phyloP scores from a whole-genome alignment of 2,888 invertebrate genomes.

The Omphaloscelis lunosa region DNA sequence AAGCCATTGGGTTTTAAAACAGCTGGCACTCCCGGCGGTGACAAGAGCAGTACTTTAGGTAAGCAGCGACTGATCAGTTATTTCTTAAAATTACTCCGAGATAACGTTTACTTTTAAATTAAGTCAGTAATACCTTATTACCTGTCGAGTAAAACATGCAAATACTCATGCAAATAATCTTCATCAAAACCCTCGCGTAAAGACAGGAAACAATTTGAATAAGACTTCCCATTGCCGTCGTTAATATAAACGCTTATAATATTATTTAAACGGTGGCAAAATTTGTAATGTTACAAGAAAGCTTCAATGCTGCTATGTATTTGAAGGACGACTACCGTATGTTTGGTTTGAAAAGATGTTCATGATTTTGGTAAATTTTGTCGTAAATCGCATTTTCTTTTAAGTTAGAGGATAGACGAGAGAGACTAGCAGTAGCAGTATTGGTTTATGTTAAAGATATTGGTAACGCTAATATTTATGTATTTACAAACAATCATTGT shows the following conservation, averaged over 20 bases:
- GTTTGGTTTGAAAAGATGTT: neutral
- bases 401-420: neutral
- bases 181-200: constrained; percentile 9
- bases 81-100: neutral
- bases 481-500: neutral
- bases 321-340: constrained; percentile 21
- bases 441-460: neutral
- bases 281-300: constrained; percentile 52
- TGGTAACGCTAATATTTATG: neutral
- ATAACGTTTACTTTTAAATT: neutral
- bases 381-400: neutral
- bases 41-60: neutral
- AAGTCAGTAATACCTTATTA: neutral
- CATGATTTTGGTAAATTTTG: neutral
- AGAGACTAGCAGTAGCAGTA: neutral
- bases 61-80: neutral
- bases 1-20: neutral
- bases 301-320: constrained; percentile 45
- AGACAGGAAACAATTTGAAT: constrained; percentile 62
- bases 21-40: neutral
- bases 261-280: constrained; percentile 51
- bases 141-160: constrained; percentile 37
- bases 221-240: constrained; percentile 42
- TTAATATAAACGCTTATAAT: constrained; percentile 43
- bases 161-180: constrained; percentile 29